Percentiles rank a stretch among this genome's conserved stretches.
Conservation (phyloP, 2,797 vertebrate species). For the Yasuhikotakia modesta region DNA sequence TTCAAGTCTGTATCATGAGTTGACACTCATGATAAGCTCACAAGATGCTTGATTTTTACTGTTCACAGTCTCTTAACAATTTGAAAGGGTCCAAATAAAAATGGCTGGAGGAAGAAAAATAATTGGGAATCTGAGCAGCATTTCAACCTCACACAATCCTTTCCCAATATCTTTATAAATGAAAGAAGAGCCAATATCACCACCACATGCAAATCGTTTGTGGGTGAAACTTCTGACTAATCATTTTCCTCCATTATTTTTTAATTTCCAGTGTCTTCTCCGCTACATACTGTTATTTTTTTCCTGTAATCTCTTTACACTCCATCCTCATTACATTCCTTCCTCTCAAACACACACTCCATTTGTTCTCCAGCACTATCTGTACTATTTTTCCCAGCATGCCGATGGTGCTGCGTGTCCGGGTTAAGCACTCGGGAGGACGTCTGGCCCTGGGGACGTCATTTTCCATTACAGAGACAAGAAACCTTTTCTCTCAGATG, state of each 20-base stretch:
- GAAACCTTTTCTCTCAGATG: slow-evolving; percentile 59
- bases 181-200: neutral
- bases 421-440: slow-evolving; percentile 59
- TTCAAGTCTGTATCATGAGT: slow-evolving; percentile 58
- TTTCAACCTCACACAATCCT: slow-evolving; percentile 30
- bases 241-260: neutral
- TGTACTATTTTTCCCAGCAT: slow-evolving; percentile 47
- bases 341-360: slow-evolving; percentile 15
- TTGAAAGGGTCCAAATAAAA: slow-evolving; percentile 18
- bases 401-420: slow-evolving; percentile 56
- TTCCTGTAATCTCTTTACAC: slow-evolving; percentile 6
- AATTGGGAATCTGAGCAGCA: slow-evolving; percentile 38
- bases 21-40: slow-evolving; percentile 33
- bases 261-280: slow-evolving; percentile 17
- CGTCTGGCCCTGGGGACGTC: slow-evolving; percentile 56
- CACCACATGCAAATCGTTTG: neutral
- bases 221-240: neutral
- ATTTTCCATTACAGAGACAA: slow-evolving; percentile 64
- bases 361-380: slow-evolving; percentile 40
- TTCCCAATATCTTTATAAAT: neutral
- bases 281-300: slow-evolving; percentile 23
- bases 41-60: slow-evolving; percentile 41
- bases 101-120: slow-evolving; percentile 25
- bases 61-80: slow-evolving; percentile 42
- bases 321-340: slow-evolving; percentile 51